These are phyloP conservation scores for Cryptoblepharus egeriae DNA, from an alignment of 2,797 vertebrate genomes.

Conservation along the genomic window DNA sequence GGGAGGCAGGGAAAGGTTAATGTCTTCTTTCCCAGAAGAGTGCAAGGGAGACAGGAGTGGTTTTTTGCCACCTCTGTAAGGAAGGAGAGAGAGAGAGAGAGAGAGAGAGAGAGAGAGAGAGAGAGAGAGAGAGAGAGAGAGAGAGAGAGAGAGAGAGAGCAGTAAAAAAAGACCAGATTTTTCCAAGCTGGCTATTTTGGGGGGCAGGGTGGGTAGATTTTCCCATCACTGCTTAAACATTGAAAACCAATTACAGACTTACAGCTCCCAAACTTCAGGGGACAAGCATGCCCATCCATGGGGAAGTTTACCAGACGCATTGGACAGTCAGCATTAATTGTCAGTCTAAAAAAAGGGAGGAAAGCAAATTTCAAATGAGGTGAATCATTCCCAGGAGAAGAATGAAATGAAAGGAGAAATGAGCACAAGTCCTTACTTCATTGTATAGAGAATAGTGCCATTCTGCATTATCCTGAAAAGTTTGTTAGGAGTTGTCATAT, in stretches of 20 bases:
- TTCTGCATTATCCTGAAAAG: slow-evolving; percentile 99
- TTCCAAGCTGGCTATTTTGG: no score
- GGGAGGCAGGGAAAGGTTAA: no score
- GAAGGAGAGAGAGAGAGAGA: no score
- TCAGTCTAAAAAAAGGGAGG: slow-evolving; percentile 83
- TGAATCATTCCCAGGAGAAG: slow-evolving; percentile 37
- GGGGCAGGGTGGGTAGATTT: no score
- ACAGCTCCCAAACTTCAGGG: slow-evolving; percentile 98
- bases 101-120: no score
- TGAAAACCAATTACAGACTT: slow-evolving; percentile 79
- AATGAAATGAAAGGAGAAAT: slow-evolving; percentile 1
- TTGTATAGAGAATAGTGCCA: slow-evolving; percentile 96
- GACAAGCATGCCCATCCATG: slow-evolving; percentile 97
- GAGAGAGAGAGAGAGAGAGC: no score
- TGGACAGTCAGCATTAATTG: slow-evolving; percentile 95
- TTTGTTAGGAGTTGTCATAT: slow-evolving; percentile 98
- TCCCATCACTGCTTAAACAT: no score
- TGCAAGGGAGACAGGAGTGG: no score
- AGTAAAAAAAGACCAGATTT: no score
- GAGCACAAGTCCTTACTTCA: slow-evolving; percentile 83
- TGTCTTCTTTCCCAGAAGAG: no score
- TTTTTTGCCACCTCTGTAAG: no score
- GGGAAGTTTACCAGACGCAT: slow-evolving; percentile 97
- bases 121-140: no score
- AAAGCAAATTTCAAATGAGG: not conserved